Evolutionary conservation across 92 coral and sea anemone species (phyloP), one percentile per base, ranked within the genome.

Genomic region (Bergia sp.): DNA sequence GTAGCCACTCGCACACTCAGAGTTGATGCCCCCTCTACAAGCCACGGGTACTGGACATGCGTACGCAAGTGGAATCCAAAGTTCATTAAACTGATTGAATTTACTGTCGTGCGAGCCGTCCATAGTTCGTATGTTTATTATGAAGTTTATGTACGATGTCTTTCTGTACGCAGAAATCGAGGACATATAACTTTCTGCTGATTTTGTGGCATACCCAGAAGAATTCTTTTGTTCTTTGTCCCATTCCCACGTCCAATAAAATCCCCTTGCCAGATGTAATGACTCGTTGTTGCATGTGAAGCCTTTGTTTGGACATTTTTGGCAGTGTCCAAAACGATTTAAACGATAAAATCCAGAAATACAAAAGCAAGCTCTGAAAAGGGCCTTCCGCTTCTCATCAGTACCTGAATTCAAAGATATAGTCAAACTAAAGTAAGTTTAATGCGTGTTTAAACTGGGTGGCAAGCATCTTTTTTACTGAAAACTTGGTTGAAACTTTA

Each of bases 291-390:
- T 36, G 37, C 92, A 90, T 1, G 37, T n/a, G 61, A 81, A 71
- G 38, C 92, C 92, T n/a, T 77, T 77, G 45, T 47, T 53, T 77
- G 85, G 65, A 15, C 92, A 90, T 76, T 65, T 77, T 36, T 39
- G 11, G 75, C 92, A 90, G 15, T 29, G 66, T 12, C 85, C 90
- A 79, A 90, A 90, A 37, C 92, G 92, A 67, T 90, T 38, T 29
- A 86, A 10, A 4, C 92, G 92, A 39, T 86, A 86, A 57, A 77
- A 86, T 29, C 76, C 75, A 39, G 80, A 38, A 2, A 73, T 41
- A 50, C 92, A 90, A 21, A 53, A 79, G 37, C 92, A 90, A 8
- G 92, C 92, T 86, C 90, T 42, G 81, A 86, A 90, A 43, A 36
- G n/a, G 23, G 92, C 92, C 23, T 69, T 39, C 57, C 37, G 43